A percentile compares a stretch with the other conserved stretches of the same genome.
Conservation (phyloP, 2,888 invertebrate species). For the Melieria omissa region DNA sequence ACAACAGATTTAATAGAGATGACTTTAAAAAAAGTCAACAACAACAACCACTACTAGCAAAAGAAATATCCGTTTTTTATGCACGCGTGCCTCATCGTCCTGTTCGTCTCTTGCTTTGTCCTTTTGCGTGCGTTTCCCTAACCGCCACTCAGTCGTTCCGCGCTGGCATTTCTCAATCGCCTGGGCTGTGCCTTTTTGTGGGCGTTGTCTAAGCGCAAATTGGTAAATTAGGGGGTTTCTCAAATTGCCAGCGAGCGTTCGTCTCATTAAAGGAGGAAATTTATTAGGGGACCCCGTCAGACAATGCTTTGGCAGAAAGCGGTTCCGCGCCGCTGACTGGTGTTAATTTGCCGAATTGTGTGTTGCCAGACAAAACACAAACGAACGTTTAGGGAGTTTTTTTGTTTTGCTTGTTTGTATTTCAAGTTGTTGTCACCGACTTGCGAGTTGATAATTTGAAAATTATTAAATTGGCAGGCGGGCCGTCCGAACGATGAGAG, state of each 20-base stretch:
- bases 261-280: conserved; percentile 26
- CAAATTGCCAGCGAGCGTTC: conserved; percentile 28
- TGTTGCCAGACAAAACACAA: background rate
- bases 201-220: conserved; percentile 44
- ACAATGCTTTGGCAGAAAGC: too few species aligned
- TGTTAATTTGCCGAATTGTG: conserved; percentile 27
- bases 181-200: conserved; percentile 31
- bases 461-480: too few species aligned
- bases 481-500: too few species aligned
- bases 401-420: too few species aligned
- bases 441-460: too few species aligned
- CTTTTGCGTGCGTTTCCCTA: background rate
- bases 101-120: conserved; percentile 19
- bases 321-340: background rate
- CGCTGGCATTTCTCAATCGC: background rate
- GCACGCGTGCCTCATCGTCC: conserved; percentile 41
- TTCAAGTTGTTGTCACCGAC: too few species aligned
- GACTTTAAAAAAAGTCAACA: too few species aligned
- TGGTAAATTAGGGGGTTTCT: conserved; percentile 40
- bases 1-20: too few species aligned
- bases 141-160: too few species aligned
- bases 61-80: conserved; percentile 17
- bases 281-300: conserved; percentile 19
- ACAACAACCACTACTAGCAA: too few species aligned
- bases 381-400: too few species aligned